phyloP scores from a whole-genome alignment of 1,140 invertebrate species.

The Diploscapter pachys region DNA sequence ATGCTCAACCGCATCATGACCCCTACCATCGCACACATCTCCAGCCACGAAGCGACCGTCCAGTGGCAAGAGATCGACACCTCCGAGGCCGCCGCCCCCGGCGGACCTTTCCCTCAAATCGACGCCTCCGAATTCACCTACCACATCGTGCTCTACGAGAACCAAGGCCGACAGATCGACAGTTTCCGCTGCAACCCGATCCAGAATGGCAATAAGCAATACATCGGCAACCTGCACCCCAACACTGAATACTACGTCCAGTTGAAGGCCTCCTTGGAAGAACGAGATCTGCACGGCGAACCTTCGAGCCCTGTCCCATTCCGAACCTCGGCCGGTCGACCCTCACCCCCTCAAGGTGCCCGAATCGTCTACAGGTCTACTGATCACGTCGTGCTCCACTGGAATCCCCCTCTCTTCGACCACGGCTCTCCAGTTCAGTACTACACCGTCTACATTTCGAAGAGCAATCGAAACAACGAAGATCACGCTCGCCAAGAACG shows the following conservation, averaged over 20 bases:
- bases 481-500: constrained; percentile 28
- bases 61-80: constrained; percentile 55
- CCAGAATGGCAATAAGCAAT: neutral
- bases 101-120: constrained; percentile 57
- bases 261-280: constrained; percentile 46
- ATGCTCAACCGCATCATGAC: constrained; percentile 43
- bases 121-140: constrained; percentile 51
- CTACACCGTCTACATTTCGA: constrained; percentile 45
- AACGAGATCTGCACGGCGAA: constrained; percentile 46
- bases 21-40: constrained; percentile 37
- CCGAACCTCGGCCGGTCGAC: constrained; percentile 33
- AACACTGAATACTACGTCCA: constrained; percentile 47
- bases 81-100: constrained; percentile 49
- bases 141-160: constrained; percentile 49
- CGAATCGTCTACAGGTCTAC: constrained; percentile 29
- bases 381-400: constrained; percentile 33
- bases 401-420: constrained; percentile 32
- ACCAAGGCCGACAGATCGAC: constrained; percentile 20
- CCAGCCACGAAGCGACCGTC: constrained; percentile 41
- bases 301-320: constrained; percentile 43
- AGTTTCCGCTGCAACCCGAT: constrained; percentile 17
- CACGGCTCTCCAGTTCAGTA: constrained; percentile 41
- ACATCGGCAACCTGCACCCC: constrained; percentile 33
- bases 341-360: constrained; percentile 41
- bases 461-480: constrained; percentile 32